Conservation (phyloP, 2,888 invertebrate species). For the Metacarcinus magister region DNA sequence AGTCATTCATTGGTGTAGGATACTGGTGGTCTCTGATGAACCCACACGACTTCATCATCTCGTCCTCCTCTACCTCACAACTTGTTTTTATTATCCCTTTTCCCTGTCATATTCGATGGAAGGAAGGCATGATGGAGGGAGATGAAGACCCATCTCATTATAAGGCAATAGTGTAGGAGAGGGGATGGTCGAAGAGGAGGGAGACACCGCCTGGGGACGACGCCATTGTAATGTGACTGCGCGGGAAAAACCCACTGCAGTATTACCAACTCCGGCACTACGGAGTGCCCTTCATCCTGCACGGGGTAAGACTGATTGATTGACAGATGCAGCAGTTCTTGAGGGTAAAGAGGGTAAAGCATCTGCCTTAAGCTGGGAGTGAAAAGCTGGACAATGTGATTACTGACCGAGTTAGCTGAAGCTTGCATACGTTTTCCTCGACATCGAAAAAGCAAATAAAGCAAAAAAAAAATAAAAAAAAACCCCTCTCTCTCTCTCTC, state of each 20-base stretch:
- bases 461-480: too few species aligned
- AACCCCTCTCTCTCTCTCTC: too few species aligned
- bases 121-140: not conserved
- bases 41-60: not conserved
- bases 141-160: not conserved
- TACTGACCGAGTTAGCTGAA: not conserved
- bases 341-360: not conserved
- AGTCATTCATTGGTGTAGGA: conserved; percentile 10
- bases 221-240: conserved; percentile 47
- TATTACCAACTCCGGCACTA: not conserved
- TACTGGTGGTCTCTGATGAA: not conserved
- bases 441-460: too few species aligned
- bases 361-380: not conserved
- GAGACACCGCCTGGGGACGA: conserved; percentile 59
- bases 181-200: not conserved
- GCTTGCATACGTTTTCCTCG: not conserved
- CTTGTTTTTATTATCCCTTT: not conserved
- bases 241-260: conserved; percentile 58
- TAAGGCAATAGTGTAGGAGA: not conserved
- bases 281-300: not conserved
- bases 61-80: not conserved
- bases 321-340: not conserved
- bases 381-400: not conserved
- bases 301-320: not conserved
- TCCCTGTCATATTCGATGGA: not conserved